Conservation (phyloP, 2,797 vertebrate species). For the Chrysocyon brachyurus region DNA sequence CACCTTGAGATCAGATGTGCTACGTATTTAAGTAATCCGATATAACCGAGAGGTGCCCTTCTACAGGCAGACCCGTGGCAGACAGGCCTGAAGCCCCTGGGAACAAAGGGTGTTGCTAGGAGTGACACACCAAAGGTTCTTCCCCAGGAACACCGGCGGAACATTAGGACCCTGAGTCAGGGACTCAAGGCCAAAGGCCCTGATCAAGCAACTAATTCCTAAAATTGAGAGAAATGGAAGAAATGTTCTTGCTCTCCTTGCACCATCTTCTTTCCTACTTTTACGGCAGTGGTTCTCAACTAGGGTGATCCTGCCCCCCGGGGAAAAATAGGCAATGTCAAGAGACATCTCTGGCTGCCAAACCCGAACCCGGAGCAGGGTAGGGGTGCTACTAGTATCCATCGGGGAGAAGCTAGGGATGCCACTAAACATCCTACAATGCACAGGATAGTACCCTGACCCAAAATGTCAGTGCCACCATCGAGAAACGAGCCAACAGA, state of each 20-base stretch:
- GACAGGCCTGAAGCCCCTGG: neutral
- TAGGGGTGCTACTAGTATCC: neutral
- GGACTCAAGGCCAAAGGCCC: neutral
- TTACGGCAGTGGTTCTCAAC: neutral
- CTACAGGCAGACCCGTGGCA: too few species aligned
- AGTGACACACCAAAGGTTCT: neutral
- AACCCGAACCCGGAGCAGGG: too few species aligned
- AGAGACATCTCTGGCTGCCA: neutral
- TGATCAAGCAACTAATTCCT: neutral
- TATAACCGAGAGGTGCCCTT: fast-evolving
- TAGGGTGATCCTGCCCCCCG: too few species aligned
- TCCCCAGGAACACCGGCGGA: neutral
- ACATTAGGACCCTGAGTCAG: fast-evolving
- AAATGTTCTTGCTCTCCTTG: too few species aligned
- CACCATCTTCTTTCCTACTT: neutral
- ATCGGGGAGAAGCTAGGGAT: neutral
- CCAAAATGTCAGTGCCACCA: too few species aligned
- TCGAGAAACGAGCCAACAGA: neutral
- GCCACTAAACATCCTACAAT: fast-evolving
- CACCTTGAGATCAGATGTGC: neutral
- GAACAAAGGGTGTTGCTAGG: too few species aligned
- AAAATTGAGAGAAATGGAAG: neutral
- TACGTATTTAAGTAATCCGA: too few species aligned
- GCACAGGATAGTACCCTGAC: neutral
- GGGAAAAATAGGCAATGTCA: neutral